Evolutionary conservation across 2,797 vertebrate genomes (phyloP).

Genomic region (Microhierax caerulescens): DNA sequence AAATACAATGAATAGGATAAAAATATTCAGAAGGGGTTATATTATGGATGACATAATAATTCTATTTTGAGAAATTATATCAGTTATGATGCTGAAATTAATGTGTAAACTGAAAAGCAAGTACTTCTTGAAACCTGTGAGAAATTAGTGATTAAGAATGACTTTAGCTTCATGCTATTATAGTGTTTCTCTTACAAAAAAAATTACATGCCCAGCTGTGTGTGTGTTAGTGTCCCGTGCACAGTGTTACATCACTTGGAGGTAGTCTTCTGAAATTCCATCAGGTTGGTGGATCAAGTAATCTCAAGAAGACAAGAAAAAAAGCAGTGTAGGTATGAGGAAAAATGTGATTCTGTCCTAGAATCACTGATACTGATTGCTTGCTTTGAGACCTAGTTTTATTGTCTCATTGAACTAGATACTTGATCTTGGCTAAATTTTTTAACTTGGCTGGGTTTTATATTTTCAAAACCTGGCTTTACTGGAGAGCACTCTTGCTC

Average conservation of each 20-base stretch:
- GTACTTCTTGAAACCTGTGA: background rate
- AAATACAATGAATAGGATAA: background rate
- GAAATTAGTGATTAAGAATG: background rate
- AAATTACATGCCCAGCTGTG: background rate
- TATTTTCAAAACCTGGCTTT: background rate
- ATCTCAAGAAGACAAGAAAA: background rate
- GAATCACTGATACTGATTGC: background rate
- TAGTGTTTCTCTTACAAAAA: background rate
- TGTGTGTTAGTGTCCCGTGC: background rate
- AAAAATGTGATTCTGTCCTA: background rate
- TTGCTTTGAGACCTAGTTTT: background rate
- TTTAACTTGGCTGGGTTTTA: accelerated
- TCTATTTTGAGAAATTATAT: background rate
- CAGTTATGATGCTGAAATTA: background rate
- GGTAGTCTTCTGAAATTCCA: background rate
- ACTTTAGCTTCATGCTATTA: background rate
- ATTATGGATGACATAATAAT: background rate
- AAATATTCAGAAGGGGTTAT: background rate
- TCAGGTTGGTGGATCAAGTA: background rate
- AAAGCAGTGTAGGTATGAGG: background rate
- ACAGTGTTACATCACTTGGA: background rate
- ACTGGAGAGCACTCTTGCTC: background rate
- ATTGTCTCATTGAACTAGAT: background rate
- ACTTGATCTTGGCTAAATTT: background rate
- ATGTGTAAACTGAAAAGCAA: background rate